Base-by-base conservation (phyloP, 2,797 vertebrate species). In the Coccyzus lansbergi region DNA sequence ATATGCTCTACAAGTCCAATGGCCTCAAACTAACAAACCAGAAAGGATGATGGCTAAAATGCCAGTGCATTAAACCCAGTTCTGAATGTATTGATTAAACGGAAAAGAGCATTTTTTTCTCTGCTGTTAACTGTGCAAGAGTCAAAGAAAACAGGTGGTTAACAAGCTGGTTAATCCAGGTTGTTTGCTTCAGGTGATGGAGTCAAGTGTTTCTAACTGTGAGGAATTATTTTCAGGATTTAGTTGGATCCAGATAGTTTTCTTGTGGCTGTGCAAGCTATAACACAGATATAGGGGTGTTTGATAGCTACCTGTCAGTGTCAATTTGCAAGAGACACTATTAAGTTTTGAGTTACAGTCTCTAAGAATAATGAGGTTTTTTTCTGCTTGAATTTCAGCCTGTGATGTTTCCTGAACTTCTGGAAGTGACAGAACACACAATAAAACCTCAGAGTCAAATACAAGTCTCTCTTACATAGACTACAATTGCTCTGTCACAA, bases 161-260 rank as follows among this genome's bases (percentile, higher is more conserved):
- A 97, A 95, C 85, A 96, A 78, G 88, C 62, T 95, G 93, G 77
- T 96, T 97, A 97, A 95, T 94, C 88, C 91, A 91, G 83, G 85
- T 86, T 93, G 94, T 76, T 94, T 85, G 86, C 79, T 94, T 93
- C 93, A 82, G 94, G 92, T 95, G 94, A 96, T 55, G 67, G 87
- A 96, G 92, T 96, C 91, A 96, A 95, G 86, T 81, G 91, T 82
- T 96, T 96, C 94, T 93, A 90, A 93, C 92, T 96, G 85, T 75
- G 92, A 94, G 88, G 59, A 95, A 95, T 93, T 94, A 93, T 91
- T 96, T 95, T 91, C 86, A 82, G 75, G 85, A 94, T 86, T 88
- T 92, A 94, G 80, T 91, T 58, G 82, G 84, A 94, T 87, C 90
- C 87, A 94, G 84, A 81, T 36, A 88, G 93, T 65, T 91, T 94